A percentile compares a stretch with the other conserved stretches of the same genome.
phyloP scores from a whole-genome alignment of 2,797 vertebrate species.

The Capromys pilorides region DNA sequence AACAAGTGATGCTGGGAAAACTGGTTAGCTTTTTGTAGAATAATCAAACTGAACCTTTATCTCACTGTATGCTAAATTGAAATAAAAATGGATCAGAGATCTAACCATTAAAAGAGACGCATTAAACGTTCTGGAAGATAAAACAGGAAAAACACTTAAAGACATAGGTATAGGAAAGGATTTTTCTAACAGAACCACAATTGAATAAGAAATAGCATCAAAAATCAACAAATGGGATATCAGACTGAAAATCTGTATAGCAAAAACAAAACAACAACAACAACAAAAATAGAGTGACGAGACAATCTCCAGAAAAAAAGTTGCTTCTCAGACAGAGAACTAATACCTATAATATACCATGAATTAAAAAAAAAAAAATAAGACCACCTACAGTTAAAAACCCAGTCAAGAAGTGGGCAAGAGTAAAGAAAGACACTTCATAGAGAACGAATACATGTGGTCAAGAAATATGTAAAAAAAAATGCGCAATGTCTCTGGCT shows the following conservation, averaged over 20 bases:
- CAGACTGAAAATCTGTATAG: background rate
- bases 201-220: background rate
- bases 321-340: background rate
- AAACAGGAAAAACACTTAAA: background rate
- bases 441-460: background rate
- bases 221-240: background rate
- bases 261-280: no score
- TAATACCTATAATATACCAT: background rate
- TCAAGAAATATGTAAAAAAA: background rate
- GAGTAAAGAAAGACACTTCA: background rate
- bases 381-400: background rate
- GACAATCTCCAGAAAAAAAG: background rate
- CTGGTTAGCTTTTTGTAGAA: background rate
- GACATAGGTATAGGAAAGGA: background rate
- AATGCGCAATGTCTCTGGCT: background rate
- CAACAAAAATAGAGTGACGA: background rate
- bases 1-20: background rate
- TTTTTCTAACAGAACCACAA: background rate
- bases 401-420: background rate
- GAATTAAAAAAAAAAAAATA: background rate
- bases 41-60: background rate
- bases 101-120: background rate
- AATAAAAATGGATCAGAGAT: background rate
- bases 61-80: background rate
- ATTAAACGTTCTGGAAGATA: background rate